phyloP scores from a whole-genome alignment of 1,140 invertebrate species.

The Andrena cerasifolii region DNA sequence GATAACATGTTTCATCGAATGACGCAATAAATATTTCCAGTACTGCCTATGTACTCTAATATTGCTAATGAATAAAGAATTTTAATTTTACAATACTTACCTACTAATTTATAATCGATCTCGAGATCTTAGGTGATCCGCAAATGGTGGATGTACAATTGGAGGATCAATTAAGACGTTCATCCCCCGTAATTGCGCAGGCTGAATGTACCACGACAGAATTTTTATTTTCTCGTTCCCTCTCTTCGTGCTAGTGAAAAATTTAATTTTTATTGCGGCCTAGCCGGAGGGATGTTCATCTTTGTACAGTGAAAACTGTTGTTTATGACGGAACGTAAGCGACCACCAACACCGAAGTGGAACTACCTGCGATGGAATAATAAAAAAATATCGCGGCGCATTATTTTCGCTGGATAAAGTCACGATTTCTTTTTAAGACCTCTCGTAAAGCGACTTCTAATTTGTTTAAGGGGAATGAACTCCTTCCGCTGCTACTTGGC shows the following conservation, averaged over 20 bases:
- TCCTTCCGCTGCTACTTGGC: too few species aligned
- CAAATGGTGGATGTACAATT: too few species aligned
- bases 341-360: too few species aligned
- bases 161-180: not conserved
- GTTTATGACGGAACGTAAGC: not conserved
- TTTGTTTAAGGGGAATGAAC: constrained; percentile 12
- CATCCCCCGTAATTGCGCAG: too few species aligned
- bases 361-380: not conserved
- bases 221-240: not conserved
- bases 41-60: too few species aligned
- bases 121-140: too few species aligned
- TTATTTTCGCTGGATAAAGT: not conserved
- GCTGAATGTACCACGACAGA: not conserved
- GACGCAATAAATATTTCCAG: too few species aligned
- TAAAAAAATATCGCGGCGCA: not conserved
- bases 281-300: not conserved
- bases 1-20: too few species aligned
- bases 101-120: not conserved
- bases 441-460: not conserved
- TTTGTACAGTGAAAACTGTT: not conserved
- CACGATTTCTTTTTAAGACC: not conserved
- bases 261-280: constrained; percentile 6
- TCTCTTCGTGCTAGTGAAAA: not conserved
- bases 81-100: not conserved
- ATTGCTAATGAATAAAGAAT: not conserved